A percentile compares a stretch with the other conserved stretches of the same genome.
Conservation (phyloP, 2,113 vertebrate genomes). For the Hassar affinis region DNA sequence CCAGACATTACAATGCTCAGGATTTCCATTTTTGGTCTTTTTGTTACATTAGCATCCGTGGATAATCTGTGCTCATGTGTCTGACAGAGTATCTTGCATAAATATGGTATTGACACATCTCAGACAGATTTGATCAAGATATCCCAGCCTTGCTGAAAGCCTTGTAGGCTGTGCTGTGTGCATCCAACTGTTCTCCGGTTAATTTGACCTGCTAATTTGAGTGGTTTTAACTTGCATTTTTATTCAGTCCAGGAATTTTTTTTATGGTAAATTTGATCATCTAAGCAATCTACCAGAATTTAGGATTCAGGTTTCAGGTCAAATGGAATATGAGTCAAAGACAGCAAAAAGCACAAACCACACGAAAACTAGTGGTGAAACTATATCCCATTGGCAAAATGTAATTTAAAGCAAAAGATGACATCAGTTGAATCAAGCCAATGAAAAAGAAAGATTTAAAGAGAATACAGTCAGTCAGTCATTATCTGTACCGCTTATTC, state of each 20-base stretch:
- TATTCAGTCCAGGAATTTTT: constrained; percentile 8
- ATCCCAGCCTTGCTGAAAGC: background rate
- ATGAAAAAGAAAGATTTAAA: constrained; percentile 26
- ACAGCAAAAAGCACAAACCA: background rate
- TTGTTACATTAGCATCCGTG: background rate
- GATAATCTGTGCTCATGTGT: background rate
- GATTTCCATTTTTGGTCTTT: background rate
- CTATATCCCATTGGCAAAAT: background rate
- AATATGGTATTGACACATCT: constrained; percentile 4
- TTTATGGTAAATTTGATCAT: constrained; percentile 20
- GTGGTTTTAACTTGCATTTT: constrained; percentile 37
- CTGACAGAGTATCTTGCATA: constrained; percentile 16
- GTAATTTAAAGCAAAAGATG: background rate
- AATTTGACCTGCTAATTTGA: constrained; percentile 8
- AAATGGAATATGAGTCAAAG: background rate
- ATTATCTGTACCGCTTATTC: too few relatives aligned
- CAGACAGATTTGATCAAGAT: constrained; percentile 13
- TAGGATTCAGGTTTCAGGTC: background rate
- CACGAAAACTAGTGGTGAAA: background rate
- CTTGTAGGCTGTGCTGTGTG: constrained; percentile 6
- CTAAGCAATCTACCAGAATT: constrained; percentile 6
- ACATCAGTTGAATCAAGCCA: constrained; percentile 15
- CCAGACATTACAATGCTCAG: constrained; percentile 1
- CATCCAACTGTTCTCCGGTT: constrained; percentile 1
- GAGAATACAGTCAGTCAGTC: too few relatives aligned